phyloP scores from a whole-genome alignment of 2,113 vertebrate genomes.

The Callopanchax toddi region DNA sequence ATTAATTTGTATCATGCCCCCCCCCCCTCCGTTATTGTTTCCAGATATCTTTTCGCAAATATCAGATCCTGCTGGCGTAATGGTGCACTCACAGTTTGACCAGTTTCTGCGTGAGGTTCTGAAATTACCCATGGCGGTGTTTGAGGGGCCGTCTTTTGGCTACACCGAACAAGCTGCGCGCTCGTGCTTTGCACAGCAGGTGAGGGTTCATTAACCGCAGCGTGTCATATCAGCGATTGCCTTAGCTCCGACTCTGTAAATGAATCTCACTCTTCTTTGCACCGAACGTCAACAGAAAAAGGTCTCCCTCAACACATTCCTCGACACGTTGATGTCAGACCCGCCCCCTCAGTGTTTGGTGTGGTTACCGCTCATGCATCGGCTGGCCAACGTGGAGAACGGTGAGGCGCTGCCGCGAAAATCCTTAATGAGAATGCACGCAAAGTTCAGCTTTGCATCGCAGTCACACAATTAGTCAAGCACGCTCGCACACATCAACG shows the following conservation, averaged over 20 bases:
- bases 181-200: slow-evolving; percentile 95
- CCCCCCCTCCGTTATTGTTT: slow-evolving; percentile 18
- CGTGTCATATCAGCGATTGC: neutral
- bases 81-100: slow-evolving; percentile 94
- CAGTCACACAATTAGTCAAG: slow-evolving; percentile 32
- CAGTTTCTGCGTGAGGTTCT: slow-evolving; percentile 94
- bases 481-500: neutral
- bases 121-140: slow-evolving; percentile 94
- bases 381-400: slow-evolving; percentile 98
- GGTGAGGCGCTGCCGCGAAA: slow-evolving; percentile 77
- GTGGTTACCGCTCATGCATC: slow-evolving; percentile 97
- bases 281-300: slow-evolving; percentile 87
- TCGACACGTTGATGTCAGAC: slow-evolving; percentile 98
- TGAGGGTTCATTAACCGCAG: slow-evolving; percentile 52
- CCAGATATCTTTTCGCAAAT: slow-evolving; percentile 99
- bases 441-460: slow-evolving; percentile 54
- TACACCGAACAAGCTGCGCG: slow-evolving; percentile 95
- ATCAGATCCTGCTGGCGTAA: slow-evolving; percentile 90
- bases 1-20: slow-evolving; percentile 48
- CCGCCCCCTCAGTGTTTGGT: slow-evolving; percentile 97
- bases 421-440: slow-evolving; percentile 3
- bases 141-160: slow-evolving; percentile 97
- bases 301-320: slow-evolving; percentile 94
- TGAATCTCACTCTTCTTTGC: slow-evolving; percentile 23
- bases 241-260: slow-evolving; percentile 5